Conservation (phyloP, 1,140 invertebrate genomes). For the Drosophila cardini region DNA sequence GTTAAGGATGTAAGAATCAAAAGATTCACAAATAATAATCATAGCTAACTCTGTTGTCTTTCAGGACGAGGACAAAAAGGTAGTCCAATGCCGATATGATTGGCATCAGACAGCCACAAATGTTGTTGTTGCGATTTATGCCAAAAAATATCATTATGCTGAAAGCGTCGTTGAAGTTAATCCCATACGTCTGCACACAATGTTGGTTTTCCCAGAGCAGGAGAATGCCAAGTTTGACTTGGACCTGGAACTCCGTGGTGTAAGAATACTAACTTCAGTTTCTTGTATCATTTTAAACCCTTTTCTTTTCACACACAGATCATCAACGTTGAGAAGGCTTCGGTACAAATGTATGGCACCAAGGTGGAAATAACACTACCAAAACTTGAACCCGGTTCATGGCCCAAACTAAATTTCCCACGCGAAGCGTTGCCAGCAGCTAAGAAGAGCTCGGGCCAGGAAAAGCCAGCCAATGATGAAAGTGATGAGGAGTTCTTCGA, state of each 20-base stretch:
- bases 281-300: background rate
- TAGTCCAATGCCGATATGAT: slow-evolving; percentile 93
- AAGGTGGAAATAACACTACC: slow-evolving; percentile 98
- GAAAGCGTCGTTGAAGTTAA: slow-evolving; percentile 92
- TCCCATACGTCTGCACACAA: slow-evolving; percentile 91
- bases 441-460: slow-evolving; percentile 25
- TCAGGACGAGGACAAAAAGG: slow-evolving; percentile 70
- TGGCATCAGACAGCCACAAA: slow-evolving; percentile 95
- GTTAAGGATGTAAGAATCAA: slow-evolving; percentile 88
- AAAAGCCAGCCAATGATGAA: slow-evolving; percentile 40
- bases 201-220: slow-evolving; percentile 92
- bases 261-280: slow-evolving; percentile 86
- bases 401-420: slow-evolving; percentile 91
- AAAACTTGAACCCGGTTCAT: slow-evolving; percentile 93
- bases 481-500: slow-evolving; percentile 73
- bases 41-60: background rate
- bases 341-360: slow-evolving; percentile 92
- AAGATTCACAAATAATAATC: background rate
- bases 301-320: slow-evolving; percentile 85
- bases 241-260: slow-evolving; percentile 93
- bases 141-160: slow-evolving; percentile 94
- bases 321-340: slow-evolving; percentile 89
- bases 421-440: slow-evolving; percentile 66
- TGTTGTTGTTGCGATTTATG: slow-evolving; percentile 95
- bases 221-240: slow-evolving; percentile 90